Evolutionary conservation across 2,113 vertebrate species (phyloP), one percentile per base, ranked within the genome.

Genomic region (Crypturellus undulatus): DNA sequence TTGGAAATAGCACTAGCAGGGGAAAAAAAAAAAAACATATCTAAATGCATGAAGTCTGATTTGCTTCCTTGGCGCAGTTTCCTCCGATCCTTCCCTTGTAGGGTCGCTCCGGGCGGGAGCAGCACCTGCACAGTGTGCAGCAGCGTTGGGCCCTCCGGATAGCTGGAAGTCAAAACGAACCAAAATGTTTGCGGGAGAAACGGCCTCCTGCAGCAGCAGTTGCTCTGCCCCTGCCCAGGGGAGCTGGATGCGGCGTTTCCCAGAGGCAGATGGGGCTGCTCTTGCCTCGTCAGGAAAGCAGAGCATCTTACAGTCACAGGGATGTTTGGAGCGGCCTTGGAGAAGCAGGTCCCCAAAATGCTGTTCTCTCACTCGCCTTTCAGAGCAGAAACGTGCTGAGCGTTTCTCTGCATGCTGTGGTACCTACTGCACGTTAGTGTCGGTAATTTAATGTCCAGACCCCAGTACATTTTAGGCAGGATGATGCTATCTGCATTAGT

Each of bases 191-290:
- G 22, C 34, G 62, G 13, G 17, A 32, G 22, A 70, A 79, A 51
- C 12, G 7, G 5, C 25, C 21, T 81, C 68, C 47, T 2, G 2
- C 0, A 0, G 5, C 0, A 0, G 5, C 12, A 73, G 21, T n/a
- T 49, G 14, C 8, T 34, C 8, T 56, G 70, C 72, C 18, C 24
- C 9, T 3, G 28, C 63, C 16, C 18, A 34, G 30, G 12, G 17
- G 36, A 76, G 19, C 0, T 7, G 7, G 18, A 17, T 69, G 19
- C 15, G 22, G 6, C 0, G 0, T 76, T 13, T 40, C 34, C 59
- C 62, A 47, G 38, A 64, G 20, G 26, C 70, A 75, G 36, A 30
- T 40, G 71, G 32, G 81, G 45, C 49, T 79, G 3, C 51, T 94
- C 51, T 58, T 6, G 43, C 19, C 40, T 91, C 54, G 36, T 8